A percentile compares a stretch with the other conserved stretches of the same genome.
Evolutionary conservation across 1,140 invertebrate genomes (phyloP).

Genomic region (Plectrocnemia conspersa): DNA sequence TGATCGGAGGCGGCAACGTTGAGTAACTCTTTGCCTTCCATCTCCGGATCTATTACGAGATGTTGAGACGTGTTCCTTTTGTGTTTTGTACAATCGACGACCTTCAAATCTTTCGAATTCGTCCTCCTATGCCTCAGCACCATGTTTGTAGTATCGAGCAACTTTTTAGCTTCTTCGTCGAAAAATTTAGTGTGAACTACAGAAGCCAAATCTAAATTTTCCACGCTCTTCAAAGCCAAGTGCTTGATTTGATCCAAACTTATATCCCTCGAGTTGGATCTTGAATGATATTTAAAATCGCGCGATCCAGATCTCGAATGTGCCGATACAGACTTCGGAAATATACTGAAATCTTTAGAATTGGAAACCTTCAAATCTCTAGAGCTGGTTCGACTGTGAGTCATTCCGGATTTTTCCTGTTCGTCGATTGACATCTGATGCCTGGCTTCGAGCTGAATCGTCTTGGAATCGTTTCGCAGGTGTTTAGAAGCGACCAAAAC

Average conservation of each 20-base stretch:
- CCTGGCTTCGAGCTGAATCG: constrained; percentile 55
- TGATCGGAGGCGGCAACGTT: constrained; percentile 38
- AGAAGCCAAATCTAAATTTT: constrained; percentile 46
- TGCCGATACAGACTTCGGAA: constrained; percentile 39
- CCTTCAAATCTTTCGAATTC: constrained; percentile 52
- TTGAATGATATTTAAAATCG: constrained; percentile 43
- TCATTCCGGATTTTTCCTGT: constrained; percentile 37
- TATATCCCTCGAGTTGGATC: constrained; percentile 44
- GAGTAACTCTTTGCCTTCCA: constrained; percentile 42
- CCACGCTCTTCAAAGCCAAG: constrained; percentile 47
- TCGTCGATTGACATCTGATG: constrained; percentile 44
- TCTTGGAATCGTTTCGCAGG: constrained; percentile 56
- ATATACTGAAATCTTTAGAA: constrained; percentile 38
- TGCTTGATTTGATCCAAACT: constrained; percentile 46
- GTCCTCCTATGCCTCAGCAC: constrained; percentile 55
- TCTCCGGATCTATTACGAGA: constrained; percentile 41
- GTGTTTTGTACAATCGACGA: constrained; percentile 37
- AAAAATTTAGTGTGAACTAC: constrained; percentile 41
- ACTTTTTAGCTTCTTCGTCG: constrained; percentile 49
- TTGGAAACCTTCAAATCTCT: constrained; percentile 38
- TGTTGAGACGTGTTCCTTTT: constrained; percentile 49
- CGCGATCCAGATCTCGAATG: constrained; percentile 42
- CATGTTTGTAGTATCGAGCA: constrained; percentile 46
- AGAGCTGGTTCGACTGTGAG: constrained; percentile 45
- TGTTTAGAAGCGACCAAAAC: constrained; percentile 54